Evolutionary conservation across 1,140 invertebrate genomes (phyloP).

Genomic region (Drosophila rhopaloa): DNA sequence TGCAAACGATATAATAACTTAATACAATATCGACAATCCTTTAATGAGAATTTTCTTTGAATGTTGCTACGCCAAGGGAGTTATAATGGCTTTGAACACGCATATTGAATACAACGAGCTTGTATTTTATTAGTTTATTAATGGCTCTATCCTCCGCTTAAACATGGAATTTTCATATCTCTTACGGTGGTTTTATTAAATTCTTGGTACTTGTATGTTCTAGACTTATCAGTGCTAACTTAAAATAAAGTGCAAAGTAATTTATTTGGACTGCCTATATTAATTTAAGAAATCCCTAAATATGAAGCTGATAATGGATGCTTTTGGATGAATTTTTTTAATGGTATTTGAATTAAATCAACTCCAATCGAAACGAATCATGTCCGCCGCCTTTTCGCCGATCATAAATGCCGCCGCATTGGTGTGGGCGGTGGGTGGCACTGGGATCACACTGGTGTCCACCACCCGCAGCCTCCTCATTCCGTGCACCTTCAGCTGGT

Average conservation of each 20-base stretch:
- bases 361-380: slow-evolving; percentile 90
- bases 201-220: no score
- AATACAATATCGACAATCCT: slow-evolving; percentile 29
- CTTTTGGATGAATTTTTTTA: slow-evolving; percentile 77
- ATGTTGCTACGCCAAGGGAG: background rate
- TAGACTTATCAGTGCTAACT: no score
- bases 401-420: slow-evolving; percentile 93
- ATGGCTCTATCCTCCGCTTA: no score
- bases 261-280: no score
- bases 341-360: slow-evolving; percentile 70
- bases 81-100: background rate
- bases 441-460: slow-evolving; percentile 91
- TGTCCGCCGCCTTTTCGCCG: slow-evolving; percentile 93
- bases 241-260: no score
- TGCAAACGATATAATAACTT: slow-evolving; percentile 3
- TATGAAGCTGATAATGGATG: background rate
- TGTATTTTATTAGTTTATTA: no score
- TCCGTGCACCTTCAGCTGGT: slow-evolving; percentile 90
- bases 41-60: background rate
- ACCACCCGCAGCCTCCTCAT: slow-evolving; percentile 89
- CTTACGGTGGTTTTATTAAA: no score
- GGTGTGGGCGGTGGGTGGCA: slow-evolving; percentile 89
- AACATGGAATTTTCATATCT: no score
- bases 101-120: background rate
- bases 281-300: no score